Percentiles rank a stretch among this genome's conserved stretches.
These are phyloP conservation scores for Torymus aiolomorphi DNA, from an alignment of 2,888 invertebrate species.

Conservation along the genomic window DNA sequence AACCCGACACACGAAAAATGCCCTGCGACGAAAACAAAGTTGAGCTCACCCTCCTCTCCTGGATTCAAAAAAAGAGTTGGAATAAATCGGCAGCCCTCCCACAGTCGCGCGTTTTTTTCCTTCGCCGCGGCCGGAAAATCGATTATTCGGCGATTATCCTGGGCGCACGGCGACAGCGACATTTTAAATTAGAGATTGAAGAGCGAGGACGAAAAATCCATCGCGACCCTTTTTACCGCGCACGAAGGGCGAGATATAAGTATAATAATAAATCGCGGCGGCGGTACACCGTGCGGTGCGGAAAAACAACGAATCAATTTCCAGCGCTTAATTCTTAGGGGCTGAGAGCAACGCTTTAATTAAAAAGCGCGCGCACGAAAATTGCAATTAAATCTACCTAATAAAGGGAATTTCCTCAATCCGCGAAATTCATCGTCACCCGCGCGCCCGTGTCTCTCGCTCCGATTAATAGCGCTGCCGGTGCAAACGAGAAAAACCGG, in stretches of 20 bases:
- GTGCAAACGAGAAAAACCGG: not conserved
- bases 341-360: constrained; percentile 17
- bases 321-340: constrained; percentile 14
- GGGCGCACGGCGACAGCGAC: not conserved
- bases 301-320: constrained; percentile 39
- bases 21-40: not conserved
- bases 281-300: not conserved
- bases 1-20: not conserved
- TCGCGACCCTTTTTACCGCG: no score
- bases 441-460: not conserved
- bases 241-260: not conserved
- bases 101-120: not conserved
- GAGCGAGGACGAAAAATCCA: constrained; percentile 3
- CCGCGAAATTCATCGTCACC: constrained; percentile 13
- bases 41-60: no score
- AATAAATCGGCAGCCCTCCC: constrained; percentile 9
- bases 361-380: constrained; percentile 22
- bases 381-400: constrained; percentile 37
- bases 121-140: constrained; percentile 9
- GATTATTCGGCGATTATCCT: constrained; percentile 50
- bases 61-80: constrained; percentile 6
- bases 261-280: constrained; percentile 34
- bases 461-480: constrained; percentile 26
- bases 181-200: constrained; percentile 47
- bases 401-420: constrained; percentile 35